Conservation (phyloP, 2,113 vertebrate genomes). For the Dendrocopos noguchii region DNA sequence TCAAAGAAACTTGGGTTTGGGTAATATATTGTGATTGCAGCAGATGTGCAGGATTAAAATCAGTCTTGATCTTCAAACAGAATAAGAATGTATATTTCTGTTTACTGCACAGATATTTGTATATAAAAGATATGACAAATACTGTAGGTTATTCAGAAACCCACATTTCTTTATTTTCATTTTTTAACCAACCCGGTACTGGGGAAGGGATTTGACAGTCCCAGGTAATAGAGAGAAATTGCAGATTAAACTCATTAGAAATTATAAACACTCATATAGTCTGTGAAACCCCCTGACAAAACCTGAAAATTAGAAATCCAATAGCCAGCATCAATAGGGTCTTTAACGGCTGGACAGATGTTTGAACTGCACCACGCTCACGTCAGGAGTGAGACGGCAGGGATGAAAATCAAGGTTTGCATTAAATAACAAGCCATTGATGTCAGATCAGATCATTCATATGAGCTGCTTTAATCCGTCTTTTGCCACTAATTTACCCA, state of each 20-base stretch:
- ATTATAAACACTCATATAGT: constrained; percentile 60
- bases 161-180: background rate
- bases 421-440: constrained; percentile 64
- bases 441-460: constrained; percentile 15
- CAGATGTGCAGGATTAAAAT: constrained; percentile 35
- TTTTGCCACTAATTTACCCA: background rate
- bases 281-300: constrained; percentile 47
- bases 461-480: constrained; percentile 49
- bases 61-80: constrained; percentile 58
- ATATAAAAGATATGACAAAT: constrained; percentile 56
- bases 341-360: constrained; percentile 71
- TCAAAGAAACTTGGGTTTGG: constrained; percentile 54
- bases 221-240: constrained; percentile 39
- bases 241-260: constrained; percentile 62
- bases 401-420: constrained; percentile 68
- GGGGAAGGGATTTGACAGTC: constrained; percentile 36
- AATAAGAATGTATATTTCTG: constrained; percentile 49
- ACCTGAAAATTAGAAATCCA: constrained; percentile 77
- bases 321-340: constrained; percentile 56
- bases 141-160: constrained; percentile 19
- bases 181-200: background rate
- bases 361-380: constrained; percentile 61
- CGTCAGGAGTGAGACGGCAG: constrained; percentile 68
- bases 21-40: constrained; percentile 41
- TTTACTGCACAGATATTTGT: constrained; percentile 25